phyloP scores from a whole-genome alignment of 2,113 vertebrate species.

The Microcebus lehilahytsara region DNA sequence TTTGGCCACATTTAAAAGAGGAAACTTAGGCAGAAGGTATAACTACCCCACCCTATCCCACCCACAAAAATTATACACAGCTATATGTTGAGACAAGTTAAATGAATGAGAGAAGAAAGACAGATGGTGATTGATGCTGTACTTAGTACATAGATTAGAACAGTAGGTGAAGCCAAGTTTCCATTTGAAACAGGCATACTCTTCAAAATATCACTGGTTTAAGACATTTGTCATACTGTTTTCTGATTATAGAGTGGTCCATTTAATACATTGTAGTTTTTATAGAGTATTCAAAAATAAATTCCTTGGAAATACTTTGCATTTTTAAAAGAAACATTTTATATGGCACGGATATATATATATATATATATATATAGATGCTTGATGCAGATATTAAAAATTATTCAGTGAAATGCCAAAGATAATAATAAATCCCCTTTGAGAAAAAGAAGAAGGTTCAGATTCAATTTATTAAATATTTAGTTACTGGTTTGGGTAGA shows the following conservation, averaged over 20 bases:
- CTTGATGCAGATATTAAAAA: neutral
- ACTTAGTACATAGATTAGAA: slow-evolving; percentile 35
- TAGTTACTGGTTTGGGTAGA: neutral
- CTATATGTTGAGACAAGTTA: neutral
- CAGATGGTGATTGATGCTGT: slow-evolving; percentile 20
- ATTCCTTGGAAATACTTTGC: neutral
- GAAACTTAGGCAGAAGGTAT: neutral
- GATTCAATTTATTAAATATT: neutral
- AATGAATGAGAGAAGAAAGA: neutral
- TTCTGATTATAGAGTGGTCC: neutral
- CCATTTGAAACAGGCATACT: neutral
- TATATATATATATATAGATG: neutral
- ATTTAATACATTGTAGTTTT: neutral
- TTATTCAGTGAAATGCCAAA: neutral
- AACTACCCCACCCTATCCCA: neutral
- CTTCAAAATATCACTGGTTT: slow-evolving; percentile 28
- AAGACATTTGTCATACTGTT: neutral
- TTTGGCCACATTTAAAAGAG: neutral
- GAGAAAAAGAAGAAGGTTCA: neutral
- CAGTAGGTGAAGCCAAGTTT: slow-evolving; percentile 46
- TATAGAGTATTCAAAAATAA: neutral
- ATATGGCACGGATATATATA: neutral
- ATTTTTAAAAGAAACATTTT: slow-evolving; percentile 13
- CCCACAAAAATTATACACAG: neutral
- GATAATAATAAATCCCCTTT: neutral